Evolutionary conservation across 2,113 vertebrate genomes (phyloP), one percentile per base, ranked within the genome.

Genomic region (Tetrax tetrax): DNA sequence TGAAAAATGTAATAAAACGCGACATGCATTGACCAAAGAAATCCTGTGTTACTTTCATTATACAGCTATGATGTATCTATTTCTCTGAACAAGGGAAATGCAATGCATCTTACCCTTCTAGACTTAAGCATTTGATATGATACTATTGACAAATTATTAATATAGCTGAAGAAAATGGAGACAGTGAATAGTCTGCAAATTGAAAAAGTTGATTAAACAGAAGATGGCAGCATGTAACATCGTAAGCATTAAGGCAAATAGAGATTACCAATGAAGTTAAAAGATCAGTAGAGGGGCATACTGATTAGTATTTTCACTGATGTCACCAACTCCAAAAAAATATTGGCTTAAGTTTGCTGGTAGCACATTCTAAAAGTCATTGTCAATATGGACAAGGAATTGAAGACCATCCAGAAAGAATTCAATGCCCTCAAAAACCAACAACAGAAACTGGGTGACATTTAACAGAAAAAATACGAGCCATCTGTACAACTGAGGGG

Each of bases 211-310:
- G 70, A 76, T 72, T 79, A 85, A 76, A 95, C 47, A 93, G 78
- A 93, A 94, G 78, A 85, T 72, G 79, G 74, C 57, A 91, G 72
- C 56, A 84, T 17, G 37, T 71, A 71, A 71, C 61, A 68, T 19
- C 6, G 1, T 23, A 87, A 94, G 23, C 27, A 61, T 69, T 61
- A 80, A 89, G n/a, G 43, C 21, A 75, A 47, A 23, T 33, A 48
- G 41, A 81, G 20, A 54, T 47, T 38, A 82, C 7, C 31, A 75
- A 3, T 47, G 8, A 83, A 63, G 38, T 54, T 63, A 83, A 72
- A 93, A 87, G 56, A 29, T 54, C 12, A 28, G 37, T 2, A 56
- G 60, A 78, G 38, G 10, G 15, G 19, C 60, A 71, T 4, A 25
- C 12, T 59, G 17, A 31, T 70, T 28, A 84, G 24, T 51, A 75